Percentiles rank a stretch among this genome's conserved stretches.
Evolutionary conservation across 1,140 invertebrate genomes (phyloP).

Genomic region (Conus ventricosus): DNA sequence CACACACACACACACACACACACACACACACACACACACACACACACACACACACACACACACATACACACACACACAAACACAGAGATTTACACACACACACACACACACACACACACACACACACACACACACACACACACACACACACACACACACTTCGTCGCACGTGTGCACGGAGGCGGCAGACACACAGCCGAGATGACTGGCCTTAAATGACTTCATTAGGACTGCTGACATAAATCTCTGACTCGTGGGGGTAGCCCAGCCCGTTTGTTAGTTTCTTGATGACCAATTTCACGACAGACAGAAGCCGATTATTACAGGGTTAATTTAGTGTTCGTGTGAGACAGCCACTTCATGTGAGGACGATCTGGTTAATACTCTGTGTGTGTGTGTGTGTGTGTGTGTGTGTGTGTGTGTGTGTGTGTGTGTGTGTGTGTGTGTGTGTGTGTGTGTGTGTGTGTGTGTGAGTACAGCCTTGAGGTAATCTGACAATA

Average conservation of each 20-base stretch:
- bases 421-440: conserved; percentile 1
- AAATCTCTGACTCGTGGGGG: too few relatives aligned
- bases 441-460: background rate
- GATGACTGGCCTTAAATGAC: too few relatives aligned
- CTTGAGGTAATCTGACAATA: too few relatives aligned
- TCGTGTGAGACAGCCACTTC: background rate
- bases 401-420: background rate
- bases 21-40: background rate
- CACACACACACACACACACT: too few relatives aligned
- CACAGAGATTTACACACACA: background rate
- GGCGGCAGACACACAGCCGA: too few relatives aligned
- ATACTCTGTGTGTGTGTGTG: too few relatives aligned
- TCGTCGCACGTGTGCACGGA: too few relatives aligned
- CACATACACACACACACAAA: conserved; percentile 1
- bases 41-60: conserved; percentile 2
- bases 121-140: too few relatives aligned
- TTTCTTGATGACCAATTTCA: background rate
- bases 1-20: background rate
- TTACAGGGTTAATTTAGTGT: background rate
- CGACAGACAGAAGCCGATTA: background rate
- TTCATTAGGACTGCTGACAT: too few relatives aligned
- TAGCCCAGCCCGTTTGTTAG: background rate
- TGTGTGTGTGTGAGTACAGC: background rate
- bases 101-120: too few relatives aligned
- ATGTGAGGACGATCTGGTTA: too few relatives aligned